These are phyloP conservation scores for Phataginus tricuspis DNA, from an alignment of 2,797 vertebrate genomes.

Conservation along the genomic window DNA sequence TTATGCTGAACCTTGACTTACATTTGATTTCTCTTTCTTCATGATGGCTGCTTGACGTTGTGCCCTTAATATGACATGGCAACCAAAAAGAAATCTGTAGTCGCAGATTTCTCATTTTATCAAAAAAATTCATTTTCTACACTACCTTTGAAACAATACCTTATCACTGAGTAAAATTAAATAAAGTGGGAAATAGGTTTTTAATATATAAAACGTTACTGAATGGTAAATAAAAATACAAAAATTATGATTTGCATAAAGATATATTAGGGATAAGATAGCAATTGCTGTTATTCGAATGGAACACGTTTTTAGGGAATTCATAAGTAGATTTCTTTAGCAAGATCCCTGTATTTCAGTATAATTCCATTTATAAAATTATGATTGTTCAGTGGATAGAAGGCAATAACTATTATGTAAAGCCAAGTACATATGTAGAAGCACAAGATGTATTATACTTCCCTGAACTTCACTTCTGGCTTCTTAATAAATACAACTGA, in stretches of 20 bases:
- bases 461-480: not conserved
- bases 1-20: not conserved
- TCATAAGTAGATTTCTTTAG: conserved; percentile 8
- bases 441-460: conserved; percentile 50
- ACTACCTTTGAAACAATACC: not conserved
- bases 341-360: not conserved
- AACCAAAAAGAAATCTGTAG: not conserved
- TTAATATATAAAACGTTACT: conserved; percentile 8
- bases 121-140: not conserved
- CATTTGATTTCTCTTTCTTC: not conserved
- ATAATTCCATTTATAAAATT: conserved; percentile 55
- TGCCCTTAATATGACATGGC: not conserved
- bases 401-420: conserved; percentile 14
- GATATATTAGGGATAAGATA: not conserved
- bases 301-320: not conserved
- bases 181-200: not conserved
- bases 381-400: conserved; percentile 50
- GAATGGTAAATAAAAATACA: conserved; percentile 25
- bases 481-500: conserved; percentile 47
- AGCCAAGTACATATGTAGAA: conserved; percentile 45
- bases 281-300: not conserved
- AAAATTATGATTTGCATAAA: not conserved
- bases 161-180: not conserved
- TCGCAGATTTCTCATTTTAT: not conserved
- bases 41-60: not conserved